These are phyloP conservation scores for Perognathus longimembris DNA, from an alignment of 2,113 vertebrate species.

Conservation along the genomic window DNA sequence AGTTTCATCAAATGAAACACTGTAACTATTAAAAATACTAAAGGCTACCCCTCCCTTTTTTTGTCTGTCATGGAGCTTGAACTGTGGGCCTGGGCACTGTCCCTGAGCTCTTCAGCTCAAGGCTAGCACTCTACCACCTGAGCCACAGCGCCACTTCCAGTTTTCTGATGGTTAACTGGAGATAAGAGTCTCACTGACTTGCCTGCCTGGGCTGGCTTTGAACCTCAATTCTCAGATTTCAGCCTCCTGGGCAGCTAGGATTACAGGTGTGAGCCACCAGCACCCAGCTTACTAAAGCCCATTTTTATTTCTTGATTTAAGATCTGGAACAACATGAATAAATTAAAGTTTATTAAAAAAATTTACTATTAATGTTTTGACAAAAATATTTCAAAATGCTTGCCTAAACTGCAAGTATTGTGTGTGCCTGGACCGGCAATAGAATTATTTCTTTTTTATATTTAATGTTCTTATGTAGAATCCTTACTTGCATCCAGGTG, in stretches of 20 bases:
- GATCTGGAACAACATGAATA: constrained; percentile 35
- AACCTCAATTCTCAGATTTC: too few species aligned
- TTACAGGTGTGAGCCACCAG: too few species aligned
- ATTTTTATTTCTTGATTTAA: constrained; percentile 27
- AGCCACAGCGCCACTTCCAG: too few species aligned
- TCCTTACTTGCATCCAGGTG: constrained; percentile 93
- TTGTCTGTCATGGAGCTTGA: too few species aligned
- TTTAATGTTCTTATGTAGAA: constrained; percentile 48
- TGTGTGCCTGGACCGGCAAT: neutral
- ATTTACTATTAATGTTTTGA: constrained; percentile 45
- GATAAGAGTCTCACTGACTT: too few species aligned
- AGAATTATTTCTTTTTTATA: constrained; percentile 9
- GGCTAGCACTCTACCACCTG: too few species aligned
- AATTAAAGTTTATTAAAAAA: neutral
- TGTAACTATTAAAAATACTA: neutral
- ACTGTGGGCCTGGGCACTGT: too few species aligned
- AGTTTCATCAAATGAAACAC: constrained; percentile 18
- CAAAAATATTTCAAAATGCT: constrained; percentile 45
- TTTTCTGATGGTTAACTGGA: neutral
- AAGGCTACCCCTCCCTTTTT: neutral
- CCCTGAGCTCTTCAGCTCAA: too few species aligned
- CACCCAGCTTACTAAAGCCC: too few species aligned
- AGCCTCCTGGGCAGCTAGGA: too few species aligned
- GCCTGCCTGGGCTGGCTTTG: too few species aligned
- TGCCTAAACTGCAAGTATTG: neutral